These are phyloP conservation scores for Pelecanus crispus DNA, from an alignment of 2,113 vertebrate species.

Conservation along the genomic window DNA sequence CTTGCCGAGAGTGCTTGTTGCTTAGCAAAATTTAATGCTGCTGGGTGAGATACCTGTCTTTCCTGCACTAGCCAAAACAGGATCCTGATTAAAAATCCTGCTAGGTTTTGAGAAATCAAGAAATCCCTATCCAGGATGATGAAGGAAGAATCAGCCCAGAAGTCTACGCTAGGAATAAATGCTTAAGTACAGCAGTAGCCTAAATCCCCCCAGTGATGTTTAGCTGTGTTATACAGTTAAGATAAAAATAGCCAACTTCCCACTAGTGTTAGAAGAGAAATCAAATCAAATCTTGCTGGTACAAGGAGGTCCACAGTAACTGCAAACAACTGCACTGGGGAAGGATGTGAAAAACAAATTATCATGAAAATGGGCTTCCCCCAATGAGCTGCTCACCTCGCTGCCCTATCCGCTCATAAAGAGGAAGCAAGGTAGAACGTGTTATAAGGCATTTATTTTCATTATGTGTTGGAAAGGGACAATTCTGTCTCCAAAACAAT, in stretches of 20 bases:
- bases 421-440: not conserved
- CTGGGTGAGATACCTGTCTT: not conserved
- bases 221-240: not conserved
- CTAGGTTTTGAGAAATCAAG: not conserved
- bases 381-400: accelerated
- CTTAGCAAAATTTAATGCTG: not conserved
- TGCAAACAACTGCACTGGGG: not conserved
- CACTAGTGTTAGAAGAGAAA: not conserved
- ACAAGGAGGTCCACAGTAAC: not conserved
- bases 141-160: not conserved
- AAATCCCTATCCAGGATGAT: not conserved
- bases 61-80: not conserved
- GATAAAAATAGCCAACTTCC: not conserved
- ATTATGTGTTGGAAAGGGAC: conserved; percentile 37
- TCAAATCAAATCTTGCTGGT: not conserved
- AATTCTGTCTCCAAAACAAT: conserved; percentile 15
- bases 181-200: not conserved
- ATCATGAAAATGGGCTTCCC: not conserved
- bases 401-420: not conserved
- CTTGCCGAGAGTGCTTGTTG: not conserved
- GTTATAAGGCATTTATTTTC: conserved; percentile 56
- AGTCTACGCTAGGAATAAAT: not conserved
- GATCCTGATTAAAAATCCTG: not conserved
- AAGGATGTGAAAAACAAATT: not conserved
- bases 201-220: not conserved